A percentile compares a stretch with the other conserved stretches of the same genome.
Evolutionary conservation across 2,888 invertebrate species (phyloP).

Genomic region (Metalampra italica): DNA sequence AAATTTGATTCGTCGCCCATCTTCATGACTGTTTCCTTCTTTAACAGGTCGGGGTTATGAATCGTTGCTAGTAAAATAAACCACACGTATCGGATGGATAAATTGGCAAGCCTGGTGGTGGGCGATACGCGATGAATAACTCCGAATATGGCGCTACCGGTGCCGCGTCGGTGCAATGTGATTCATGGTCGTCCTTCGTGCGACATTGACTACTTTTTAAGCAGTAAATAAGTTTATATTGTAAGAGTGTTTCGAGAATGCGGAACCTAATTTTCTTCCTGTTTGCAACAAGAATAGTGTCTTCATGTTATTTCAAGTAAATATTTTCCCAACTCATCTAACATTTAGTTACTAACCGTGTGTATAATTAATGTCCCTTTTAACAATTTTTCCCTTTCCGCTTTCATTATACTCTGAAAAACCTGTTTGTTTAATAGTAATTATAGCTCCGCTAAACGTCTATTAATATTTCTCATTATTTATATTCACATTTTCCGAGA

Average conservation of each 20-base stretch:
- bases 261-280: not conserved
- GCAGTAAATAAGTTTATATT: not conserved
- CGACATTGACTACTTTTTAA: slow-evolving; percentile 2
- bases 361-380: too few species aligned
- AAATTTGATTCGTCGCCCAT: not conserved
- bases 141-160: slow-evolving; percentile 23
- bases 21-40: not conserved
- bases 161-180: slow-evolving; percentile 10
- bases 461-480: too few species aligned
- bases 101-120: slow-evolving; percentile 16
- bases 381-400: too few species aligned
- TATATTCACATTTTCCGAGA: too few species aligned
- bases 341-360: too few species aligned
- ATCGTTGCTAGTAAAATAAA: not conserved
- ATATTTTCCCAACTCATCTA: not conserved
- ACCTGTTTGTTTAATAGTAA: too few species aligned
- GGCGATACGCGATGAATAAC: slow-evolving; percentile 18
- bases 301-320: not conserved
- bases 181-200: slow-evolving; percentile 20
- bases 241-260: not conserved
- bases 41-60: not conserved
- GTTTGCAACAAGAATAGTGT: not conserved
- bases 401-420: too few species aligned
- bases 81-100: slow-evolving; percentile 15
- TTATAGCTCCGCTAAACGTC: too few species aligned